Evolutionary conservation across 2,113 vertebrate genomes (phyloP).

Genomic region (Mus spicilegus): DNA sequence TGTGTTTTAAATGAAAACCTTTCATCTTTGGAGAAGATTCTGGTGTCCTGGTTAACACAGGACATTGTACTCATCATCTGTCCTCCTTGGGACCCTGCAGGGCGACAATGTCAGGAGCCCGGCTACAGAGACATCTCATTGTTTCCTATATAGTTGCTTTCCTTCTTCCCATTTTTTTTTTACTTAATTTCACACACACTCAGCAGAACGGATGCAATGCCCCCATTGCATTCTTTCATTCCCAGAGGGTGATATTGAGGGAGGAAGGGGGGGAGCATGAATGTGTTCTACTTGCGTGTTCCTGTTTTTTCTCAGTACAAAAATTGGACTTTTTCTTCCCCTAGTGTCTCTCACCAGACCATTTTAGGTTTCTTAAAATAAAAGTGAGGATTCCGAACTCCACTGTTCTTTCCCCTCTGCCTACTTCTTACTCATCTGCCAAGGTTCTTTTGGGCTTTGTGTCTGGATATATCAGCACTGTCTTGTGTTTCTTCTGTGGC

Average conservation of each 20-base stretch:
- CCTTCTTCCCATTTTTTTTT: constrained; percentile 27
- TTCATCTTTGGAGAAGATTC: constrained; percentile 73
- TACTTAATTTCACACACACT: constrained; percentile 54
- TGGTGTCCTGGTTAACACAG: constrained; percentile 54
- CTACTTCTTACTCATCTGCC: constrained; percentile 35
- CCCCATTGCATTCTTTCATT: constrained; percentile 1
- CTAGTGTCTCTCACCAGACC: constrained; percentile 71
- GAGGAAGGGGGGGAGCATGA: background rate
- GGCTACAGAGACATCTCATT: constrained; percentile 43
- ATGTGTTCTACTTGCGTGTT: constrained; percentile 63
- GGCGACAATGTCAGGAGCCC: background rate
- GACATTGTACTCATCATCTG: constrained; percentile 60
- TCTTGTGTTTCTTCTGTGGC: background rate
- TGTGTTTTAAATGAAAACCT: constrained; percentile 68
- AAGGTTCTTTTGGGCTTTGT: background rate
- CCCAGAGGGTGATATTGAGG: background rate
- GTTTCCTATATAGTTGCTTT: constrained; percentile 65
- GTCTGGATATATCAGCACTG: constrained; percentile 19
- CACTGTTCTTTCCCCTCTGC: constrained; percentile 1
- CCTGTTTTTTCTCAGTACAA: constrained; percentile 72
- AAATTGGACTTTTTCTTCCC: constrained; percentile 36
- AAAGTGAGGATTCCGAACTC: constrained; percentile 71
- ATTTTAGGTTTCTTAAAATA: constrained; percentile 80
- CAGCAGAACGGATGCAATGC: constrained; percentile 42
- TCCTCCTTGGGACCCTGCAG: constrained; percentile 15